A percentile compares a stretch with the other conserved stretches of the same genome.
phyloP scores from a whole-genome alignment of 37 sponge, comb jelly and placozoan genomes.

The Bolinopsis microptera region DNA sequence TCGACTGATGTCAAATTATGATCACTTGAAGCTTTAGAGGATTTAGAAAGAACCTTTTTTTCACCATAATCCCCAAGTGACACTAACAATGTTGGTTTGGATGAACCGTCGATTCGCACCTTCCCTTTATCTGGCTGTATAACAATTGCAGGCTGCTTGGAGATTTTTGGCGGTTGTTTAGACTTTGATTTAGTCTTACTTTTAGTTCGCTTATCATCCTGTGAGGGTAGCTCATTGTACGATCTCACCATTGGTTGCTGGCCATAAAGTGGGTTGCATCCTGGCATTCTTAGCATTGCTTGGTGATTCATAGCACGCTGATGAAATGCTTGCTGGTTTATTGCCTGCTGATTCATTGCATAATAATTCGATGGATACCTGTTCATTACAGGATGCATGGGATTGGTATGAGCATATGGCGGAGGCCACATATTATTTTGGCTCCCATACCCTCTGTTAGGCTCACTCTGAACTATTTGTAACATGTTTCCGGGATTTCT shows the following conservation, averaged over 20 bases:
- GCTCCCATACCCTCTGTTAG: not conserved
- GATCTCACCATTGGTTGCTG: not conserved
- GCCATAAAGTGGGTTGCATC: not conserved
- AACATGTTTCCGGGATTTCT: not conserved
- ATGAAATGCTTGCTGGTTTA: not conserved
- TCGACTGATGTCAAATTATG: not conserved
- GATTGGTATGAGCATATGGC: not conserved
- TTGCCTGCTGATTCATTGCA: not conserved
- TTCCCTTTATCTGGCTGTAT: not conserved
- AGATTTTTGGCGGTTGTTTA: not conserved
- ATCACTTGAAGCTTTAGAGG: not conserved
- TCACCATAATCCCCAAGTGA: slow-evolving; percentile 8
- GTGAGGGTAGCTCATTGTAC: not conserved
- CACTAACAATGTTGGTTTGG: slow-evolving; percentile 56
- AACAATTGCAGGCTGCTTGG: slow-evolving; percentile 28
- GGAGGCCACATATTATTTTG: not conserved
- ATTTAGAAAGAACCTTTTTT: not conserved
- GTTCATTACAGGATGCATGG: not conserved
- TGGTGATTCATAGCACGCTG: not conserved
- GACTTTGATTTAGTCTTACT: not conserved
- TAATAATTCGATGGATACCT: not conserved
- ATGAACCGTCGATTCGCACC: not conserved
- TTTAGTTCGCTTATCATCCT: not conserved
- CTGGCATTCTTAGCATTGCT: not conserved
- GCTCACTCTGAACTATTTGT: not conserved